Evolutionary conservation across 2,888 invertebrate species (phyloP).

Genomic region (Monopis laevigella): DNA sequence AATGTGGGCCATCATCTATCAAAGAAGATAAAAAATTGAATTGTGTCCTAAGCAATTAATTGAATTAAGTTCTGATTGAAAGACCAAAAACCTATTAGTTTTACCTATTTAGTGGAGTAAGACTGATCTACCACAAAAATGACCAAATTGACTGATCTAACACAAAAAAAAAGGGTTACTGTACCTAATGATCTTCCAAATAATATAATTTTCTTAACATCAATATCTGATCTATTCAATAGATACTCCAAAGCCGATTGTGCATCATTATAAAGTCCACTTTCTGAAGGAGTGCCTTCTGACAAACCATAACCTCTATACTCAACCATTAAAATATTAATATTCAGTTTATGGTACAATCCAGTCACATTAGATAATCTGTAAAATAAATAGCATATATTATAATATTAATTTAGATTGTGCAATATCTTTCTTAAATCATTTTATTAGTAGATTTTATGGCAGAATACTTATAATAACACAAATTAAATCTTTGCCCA

Average conservation of each 20-base stretch:
- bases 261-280: constrained; percentile 88
- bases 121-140: no score
- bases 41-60: no score
- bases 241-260: constrained; percentile 88
- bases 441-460: background rate
- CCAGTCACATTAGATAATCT: constrained; percentile 90
- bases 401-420: background rate
- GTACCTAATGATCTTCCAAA: constrained; percentile 91
- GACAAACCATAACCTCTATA: constrained; percentile 95
- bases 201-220: constrained; percentile 83
- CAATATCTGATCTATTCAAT: constrained; percentile 81
- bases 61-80: no score
- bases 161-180: no score
- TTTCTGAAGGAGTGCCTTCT: constrained; percentile 87
- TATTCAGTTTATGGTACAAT: constrained; percentile 81
- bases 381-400: constrained; percentile 25
- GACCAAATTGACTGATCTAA: no score
- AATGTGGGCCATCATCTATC: no score
- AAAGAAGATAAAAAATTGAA: no score
- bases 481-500: no score
- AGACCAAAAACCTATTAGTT: no score
- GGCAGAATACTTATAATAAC: no score
- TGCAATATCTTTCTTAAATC: background rate
- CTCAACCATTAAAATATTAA: constrained; percentile 92
- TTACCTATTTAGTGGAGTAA: no score